A percentile compares a stretch with the other conserved stretches of the same genome.
Conservation (phyloP, 2,888 invertebrate genomes). For the Trichopoda pennipes region DNA sequence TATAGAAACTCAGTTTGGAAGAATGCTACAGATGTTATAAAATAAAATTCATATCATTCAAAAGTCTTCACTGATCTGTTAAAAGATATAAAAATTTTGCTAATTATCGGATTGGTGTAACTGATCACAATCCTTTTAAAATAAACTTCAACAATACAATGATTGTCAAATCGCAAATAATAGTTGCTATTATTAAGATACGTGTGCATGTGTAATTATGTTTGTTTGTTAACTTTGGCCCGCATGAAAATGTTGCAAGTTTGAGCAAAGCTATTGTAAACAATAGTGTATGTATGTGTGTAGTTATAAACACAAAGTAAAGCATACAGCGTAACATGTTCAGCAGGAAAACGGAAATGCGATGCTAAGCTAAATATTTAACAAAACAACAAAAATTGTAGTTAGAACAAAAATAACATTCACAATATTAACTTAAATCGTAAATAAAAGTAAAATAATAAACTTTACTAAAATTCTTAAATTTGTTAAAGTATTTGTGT, state of each 20-base stretch:
- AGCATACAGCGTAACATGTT: conserved; percentile 60
- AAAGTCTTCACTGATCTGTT: too few species aligned
- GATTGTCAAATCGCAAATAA: too few species aligned
- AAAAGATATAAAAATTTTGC: background rate
- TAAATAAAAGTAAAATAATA: conserved; percentile 37
- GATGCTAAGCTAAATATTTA: conserved; percentile 64
- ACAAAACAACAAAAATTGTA: conserved; percentile 32
- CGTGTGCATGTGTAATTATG: background rate
- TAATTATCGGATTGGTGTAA: background rate
- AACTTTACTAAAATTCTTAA: conserved; percentile 33
- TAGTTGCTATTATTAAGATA: too few species aligned
- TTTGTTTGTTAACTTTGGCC: background rate
- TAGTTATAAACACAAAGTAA: conserved; percentile 26
- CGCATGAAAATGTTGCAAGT: background rate
- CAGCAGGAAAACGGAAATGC: conserved; percentile 67
- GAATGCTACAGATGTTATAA: too few species aligned
- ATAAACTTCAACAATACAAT: background rate
- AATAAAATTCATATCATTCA: too few species aligned
- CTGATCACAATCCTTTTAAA: background rate
- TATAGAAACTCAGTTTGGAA: too few species aligned
- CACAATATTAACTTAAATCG: conserved; percentile 27
- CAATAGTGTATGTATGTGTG: conserved; percentile 1
- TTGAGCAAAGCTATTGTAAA: background rate
- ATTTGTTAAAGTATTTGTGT: conserved; percentile 53
- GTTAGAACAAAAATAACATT: conserved; percentile 16